Conservation (phyloP, 2,888 invertebrate genomes). For the Tenthredo livida region DNA sequence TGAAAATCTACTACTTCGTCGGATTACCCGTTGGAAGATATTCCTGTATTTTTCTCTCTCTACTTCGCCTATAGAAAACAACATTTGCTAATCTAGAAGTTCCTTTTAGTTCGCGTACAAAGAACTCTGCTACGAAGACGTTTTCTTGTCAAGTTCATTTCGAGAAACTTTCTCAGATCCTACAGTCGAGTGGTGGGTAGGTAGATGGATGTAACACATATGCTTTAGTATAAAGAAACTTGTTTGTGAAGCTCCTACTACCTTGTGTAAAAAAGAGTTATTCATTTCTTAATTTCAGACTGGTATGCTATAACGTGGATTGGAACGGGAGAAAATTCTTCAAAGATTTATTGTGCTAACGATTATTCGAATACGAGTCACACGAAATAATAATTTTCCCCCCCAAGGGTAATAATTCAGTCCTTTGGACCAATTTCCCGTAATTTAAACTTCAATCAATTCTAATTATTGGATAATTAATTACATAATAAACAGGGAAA, state of each 20-base stretch:
- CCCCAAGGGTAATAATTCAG: background rate
- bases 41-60: slow-evolving; percentile 19
- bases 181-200: background rate
- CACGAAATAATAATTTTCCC: background rate
- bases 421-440: background rate
- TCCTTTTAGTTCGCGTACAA: slow-evolving; percentile 34
- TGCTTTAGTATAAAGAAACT: background rate
- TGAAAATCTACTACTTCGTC: slow-evolving; percentile 46
- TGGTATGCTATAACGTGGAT: background rate
- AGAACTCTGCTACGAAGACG: background rate
- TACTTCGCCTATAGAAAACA: slow-evolving; percentile 42
- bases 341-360: background rate
- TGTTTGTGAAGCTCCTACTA: background rate
- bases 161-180: slow-evolving; percentile 1
- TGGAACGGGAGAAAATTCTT: background rate
- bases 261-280: background rate
- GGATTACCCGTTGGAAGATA: slow-evolving; percentile 29
- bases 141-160: slow-evolving; percentile 39
- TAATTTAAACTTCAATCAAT: background rate
- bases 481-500: background rate
- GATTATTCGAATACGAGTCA: background rate
- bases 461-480: background rate
- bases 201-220: background rate
- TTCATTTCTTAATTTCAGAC: background rate
- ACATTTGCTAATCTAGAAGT: slow-evolving; percentile 42